Base-by-base conservation (phyloP, 2,888 invertebrate species). In the Baccha elongata region DNA sequence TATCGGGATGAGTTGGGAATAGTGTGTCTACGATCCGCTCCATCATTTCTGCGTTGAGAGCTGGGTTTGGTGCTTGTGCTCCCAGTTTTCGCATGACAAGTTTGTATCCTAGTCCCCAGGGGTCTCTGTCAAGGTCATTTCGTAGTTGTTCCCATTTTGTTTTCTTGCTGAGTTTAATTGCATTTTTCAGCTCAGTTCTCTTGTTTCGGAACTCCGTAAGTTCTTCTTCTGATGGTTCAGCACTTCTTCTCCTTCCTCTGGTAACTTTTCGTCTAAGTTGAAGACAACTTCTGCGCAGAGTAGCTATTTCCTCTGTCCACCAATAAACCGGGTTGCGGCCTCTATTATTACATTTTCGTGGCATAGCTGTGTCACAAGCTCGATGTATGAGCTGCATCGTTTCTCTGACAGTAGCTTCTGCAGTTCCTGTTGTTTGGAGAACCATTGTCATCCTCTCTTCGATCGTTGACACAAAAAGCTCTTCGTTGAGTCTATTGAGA, bases 91-190 rank as follows among this genome's bases (percentile, higher is more conserved):
- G 32, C 15, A 26, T 55, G 0, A 40, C 32, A 1, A 68, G 10
- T 29, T 52, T 55, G 4, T 46, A 68, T 1, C 35, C 44, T 3
- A 46, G 32, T 52, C 46, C 37, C 55, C 44, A 21, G 13, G 53
- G 19, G 52, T 55, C n/a, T 10, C 35, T 53, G 4, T 67, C 29
- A 1, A 67, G 4, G 8, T 67, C 44, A 13, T n/a, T 6, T 1
- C 46, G 44, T 1, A 26, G 32, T 7, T 68, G 21, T 3, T 55
- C 35, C 55, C 35, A 46, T 10, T 53, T 55, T 21, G 13, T 21
- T n/a, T 26, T 46, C 17, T 68, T 46, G 15, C 46, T 46, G 5
- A 44, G 4, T 8, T 48, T 64, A 1, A 64, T 64, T 19, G 64
- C 21, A 8, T 7, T 48, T 15, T 48, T 62, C 35, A 48, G 48